A percentile compares a stretch with the other conserved stretches of the same genome.
Conservation (phyloP, 2,797 vertebrate genomes). For the Sciurus vulgaris region DNA sequence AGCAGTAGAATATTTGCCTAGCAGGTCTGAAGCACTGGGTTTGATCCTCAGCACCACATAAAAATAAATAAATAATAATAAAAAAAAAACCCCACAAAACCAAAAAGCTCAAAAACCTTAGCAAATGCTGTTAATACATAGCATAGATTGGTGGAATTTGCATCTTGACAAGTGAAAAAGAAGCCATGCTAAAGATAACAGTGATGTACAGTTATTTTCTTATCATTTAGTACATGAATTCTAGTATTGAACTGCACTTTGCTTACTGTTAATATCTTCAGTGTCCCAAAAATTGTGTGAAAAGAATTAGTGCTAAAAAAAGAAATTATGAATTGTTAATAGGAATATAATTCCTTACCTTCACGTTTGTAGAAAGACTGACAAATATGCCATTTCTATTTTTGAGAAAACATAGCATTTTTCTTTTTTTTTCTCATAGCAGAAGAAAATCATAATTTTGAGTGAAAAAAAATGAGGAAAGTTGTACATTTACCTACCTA, state of each 20-base stretch:
- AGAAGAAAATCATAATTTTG: not conserved
- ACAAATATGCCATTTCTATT: not conserved
- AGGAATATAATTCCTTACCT: slow-evolving; percentile 34
- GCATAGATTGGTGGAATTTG: slow-evolving; percentile 27
- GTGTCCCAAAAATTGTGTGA: slow-evolving; percentile 6
- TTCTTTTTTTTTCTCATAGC: not conserved
- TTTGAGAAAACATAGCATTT: not conserved
- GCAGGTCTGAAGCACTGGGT: too few relatives aligned
- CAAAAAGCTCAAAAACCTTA: not conserved
- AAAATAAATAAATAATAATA: too few relatives aligned
- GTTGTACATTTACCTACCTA: not conserved
- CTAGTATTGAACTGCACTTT: not conserved
- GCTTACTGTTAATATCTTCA: not conserved
- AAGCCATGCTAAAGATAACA: not conserved
- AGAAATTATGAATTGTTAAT: not conserved
- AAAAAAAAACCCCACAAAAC: not conserved
- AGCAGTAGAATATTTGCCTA: too few relatives aligned
- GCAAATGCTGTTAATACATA: not conserved
- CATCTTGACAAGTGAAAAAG: slow-evolving; percentile 41
- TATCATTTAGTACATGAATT: not conserved
- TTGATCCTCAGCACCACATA: too few relatives aligned
- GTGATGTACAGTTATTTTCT: not conserved
- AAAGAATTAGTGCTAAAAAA: slow-evolving; percentile 44
- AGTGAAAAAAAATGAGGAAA: not conserved
- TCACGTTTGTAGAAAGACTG: slow-evolving; percentile 1